phyloP scores from a whole-genome alignment of 2,797 vertebrate species.

The Micropoecilia bifurca region DNA sequence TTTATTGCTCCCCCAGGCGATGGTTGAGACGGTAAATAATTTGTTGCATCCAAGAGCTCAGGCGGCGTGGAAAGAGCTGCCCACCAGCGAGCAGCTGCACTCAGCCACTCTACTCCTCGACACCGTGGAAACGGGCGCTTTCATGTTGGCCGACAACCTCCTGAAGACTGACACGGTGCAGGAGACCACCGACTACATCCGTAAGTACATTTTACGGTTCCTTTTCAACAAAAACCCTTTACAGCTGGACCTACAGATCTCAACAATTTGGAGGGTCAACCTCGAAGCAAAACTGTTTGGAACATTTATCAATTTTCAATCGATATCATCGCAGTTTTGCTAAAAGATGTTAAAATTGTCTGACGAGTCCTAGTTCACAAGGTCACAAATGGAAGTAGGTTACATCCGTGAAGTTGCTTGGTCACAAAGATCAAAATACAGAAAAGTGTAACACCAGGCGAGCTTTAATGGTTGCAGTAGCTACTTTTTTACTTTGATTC shows the following conservation, averaged over 20 bases:
- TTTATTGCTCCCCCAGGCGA: constrained; percentile 85
- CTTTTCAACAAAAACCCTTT: constrained; percentile 18
- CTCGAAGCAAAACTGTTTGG: neutral
- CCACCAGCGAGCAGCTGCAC: constrained; percentile 90
- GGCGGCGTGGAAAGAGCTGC: constrained; percentile 91
- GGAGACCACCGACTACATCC: constrained; percentile 95
- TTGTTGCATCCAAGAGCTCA: constrained; percentile 93
- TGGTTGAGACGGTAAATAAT: constrained; percentile 99
- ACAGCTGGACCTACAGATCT: constrained; percentile 20
- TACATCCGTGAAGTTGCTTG: neutral
- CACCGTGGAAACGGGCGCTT: constrained; percentile 96
- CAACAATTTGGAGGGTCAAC: constrained; percentile 40
- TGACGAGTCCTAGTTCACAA: neutral
- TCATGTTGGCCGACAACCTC: constrained; percentile 98
- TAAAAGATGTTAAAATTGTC: neutral
- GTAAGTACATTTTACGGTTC: constrained; percentile 82
- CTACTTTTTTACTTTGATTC: neutral
- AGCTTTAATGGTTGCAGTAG: neutral
- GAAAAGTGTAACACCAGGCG: neutral
- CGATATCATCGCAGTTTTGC: neutral
- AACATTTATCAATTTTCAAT: neutral
- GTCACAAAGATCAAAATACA: neutral
- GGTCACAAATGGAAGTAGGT: neutral
- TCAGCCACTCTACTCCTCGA: constrained; percentile 96
- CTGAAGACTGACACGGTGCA: constrained; percentile 98